A percentile compares a stretch with the other conserved stretches of the same genome.
Evolutionary conservation across 1,140 invertebrate genomes (phyloP).

Genomic region (Rhopalosiphum padi): DNA sequence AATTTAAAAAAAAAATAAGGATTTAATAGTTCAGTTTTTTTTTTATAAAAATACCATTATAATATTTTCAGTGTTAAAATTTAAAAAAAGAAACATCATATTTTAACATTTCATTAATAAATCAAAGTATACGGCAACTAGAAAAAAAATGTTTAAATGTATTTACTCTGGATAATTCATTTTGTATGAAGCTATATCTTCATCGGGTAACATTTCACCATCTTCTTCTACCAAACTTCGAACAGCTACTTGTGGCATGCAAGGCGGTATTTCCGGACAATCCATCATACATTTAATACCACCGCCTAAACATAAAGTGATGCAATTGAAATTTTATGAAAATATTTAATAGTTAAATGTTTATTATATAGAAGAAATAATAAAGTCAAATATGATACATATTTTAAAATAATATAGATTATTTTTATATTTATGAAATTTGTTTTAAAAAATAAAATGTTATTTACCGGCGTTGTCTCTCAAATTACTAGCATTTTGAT

Average conservation of each 20-base stretch:
- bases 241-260: slow-evolving; percentile 47
- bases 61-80: too few relatives aligned
- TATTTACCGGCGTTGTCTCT: slow-evolving; percentile 69
- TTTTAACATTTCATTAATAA: background rate
- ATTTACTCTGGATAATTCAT: slow-evolving; percentile 50
- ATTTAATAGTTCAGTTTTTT: too few relatives aligned
- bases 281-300: slow-evolving; percentile 57
- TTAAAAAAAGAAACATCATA: background rate
- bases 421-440: background rate
- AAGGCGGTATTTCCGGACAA: slow-evolving; percentile 48
- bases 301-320: slow-evolving; percentile 25
- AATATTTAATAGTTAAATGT: background rate
- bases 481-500: slow-evolving; percentile 70
- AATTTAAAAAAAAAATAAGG: too few relatives aligned
- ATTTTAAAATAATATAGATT: background rate
- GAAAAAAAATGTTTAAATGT: background rate
- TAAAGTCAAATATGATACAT: background rate
- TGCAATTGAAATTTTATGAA: background rate
- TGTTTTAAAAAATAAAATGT: background rate
- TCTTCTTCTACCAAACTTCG: slow-evolving; percentile 51
- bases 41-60: too few relatives aligned
- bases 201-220: slow-evolving; percentile 50
- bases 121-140: background rate
- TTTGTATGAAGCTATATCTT: slow-evolving; percentile 54
- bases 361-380: background rate